Conservation (phyloP, 2,797 vertebrate species). For the Ficedula albicollis region DNA sequence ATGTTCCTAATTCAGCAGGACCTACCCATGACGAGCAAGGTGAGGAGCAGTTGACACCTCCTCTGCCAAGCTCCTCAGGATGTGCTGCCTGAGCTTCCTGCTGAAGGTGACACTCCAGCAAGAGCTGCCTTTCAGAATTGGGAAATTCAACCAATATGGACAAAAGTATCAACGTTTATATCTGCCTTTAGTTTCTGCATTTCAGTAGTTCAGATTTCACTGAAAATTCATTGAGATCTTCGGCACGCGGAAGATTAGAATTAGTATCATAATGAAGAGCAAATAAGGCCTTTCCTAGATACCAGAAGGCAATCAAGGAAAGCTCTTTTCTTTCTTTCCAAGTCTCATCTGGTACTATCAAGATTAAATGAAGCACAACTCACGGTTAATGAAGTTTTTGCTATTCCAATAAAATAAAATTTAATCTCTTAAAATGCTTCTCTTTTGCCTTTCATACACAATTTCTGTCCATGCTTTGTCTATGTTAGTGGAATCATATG, state of each 20-base stretch:
- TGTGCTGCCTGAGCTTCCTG: background rate
- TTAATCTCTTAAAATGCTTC: background rate
- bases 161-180: background rate
- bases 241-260: background rate
- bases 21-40: background rate
- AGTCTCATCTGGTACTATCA: background rate
- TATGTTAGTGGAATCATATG: background rate
- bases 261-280: background rate
- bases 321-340: background rate
- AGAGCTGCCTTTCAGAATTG: background rate
- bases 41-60: background rate
- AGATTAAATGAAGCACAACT: background rate
- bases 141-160: background rate
- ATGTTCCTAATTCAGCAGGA: background rate
- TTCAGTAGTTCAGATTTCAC: background rate
- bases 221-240: background rate
- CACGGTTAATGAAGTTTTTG: background rate
- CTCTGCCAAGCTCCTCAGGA: background rate
- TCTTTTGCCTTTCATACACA: background rate
- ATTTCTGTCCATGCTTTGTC: background rate
- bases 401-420: background rate
- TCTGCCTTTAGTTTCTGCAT: background rate
- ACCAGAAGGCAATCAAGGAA: background rate
- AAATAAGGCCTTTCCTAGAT: background rate
- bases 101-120: background rate